These are phyloP conservation scores for Microcebus lehilahytsara DNA, from an alignment of 2,113 vertebrate genomes.

Conservation along the genomic window DNA sequence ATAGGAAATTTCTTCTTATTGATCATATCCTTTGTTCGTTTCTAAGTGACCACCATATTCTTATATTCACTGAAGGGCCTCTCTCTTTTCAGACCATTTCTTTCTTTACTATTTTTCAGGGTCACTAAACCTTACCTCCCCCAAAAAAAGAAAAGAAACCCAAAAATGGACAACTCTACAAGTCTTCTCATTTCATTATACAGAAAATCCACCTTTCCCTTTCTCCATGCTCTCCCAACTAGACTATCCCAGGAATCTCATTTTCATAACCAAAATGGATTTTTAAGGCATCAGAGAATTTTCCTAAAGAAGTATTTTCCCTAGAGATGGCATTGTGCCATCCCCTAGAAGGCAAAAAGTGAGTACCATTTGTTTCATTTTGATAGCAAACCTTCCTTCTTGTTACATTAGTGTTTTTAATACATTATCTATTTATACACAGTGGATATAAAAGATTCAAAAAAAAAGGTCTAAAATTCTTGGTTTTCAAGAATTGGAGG, in stretches of 20 bases:
- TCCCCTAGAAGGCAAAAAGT: not conserved
- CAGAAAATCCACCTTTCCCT: not conserved
- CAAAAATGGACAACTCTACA: not conserved
- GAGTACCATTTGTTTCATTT: not conserved
- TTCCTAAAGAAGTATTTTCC: not conserved
- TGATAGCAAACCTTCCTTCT: not conserved
- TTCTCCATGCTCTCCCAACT: not conserved
- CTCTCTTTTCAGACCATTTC: not conserved
- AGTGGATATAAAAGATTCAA: not conserved
- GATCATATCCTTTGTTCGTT: not conserved
- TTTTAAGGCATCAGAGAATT: not conserved
- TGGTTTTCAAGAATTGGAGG: not conserved
- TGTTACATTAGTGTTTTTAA: not conserved
- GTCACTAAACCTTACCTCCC: not conserved
- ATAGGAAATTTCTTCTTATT: not conserved
- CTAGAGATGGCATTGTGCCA: not conserved
- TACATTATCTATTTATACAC: not conserved
- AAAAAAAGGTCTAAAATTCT: not conserved
- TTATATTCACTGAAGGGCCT: not conserved
- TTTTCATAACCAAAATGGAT: not conserved
- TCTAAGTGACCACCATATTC: not conserved
- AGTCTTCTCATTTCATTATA: not conserved
- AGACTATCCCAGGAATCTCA: not conserved
- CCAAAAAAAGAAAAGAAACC: not conserved
- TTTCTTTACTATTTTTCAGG: not conserved